A percentile compares a stretch with the other conserved stretches of the same genome.
phyloP scores from a whole-genome alignment of 2,797 vertebrate species.

The Glossophaga mutica region DNA sequence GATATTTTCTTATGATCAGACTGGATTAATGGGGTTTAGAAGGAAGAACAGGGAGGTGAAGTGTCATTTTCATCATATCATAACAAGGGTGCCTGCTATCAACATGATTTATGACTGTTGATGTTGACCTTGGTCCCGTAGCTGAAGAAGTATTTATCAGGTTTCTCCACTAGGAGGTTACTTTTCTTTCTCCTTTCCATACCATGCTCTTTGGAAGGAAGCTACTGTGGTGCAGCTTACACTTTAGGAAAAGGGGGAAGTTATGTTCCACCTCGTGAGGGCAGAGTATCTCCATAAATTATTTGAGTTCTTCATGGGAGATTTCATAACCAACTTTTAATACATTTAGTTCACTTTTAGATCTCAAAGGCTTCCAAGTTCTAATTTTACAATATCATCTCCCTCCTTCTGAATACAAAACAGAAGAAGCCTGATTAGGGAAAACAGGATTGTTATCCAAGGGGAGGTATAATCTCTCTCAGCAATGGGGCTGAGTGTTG shows the following conservation, averaged over 20 bases:
- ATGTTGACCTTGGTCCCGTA: background rate
- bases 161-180: background rate
- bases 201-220: background rate
- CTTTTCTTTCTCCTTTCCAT: background rate
- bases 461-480: background rate
- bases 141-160: background rate
- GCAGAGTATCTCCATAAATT: background rate
- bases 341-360: background rate
- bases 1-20: background rate
- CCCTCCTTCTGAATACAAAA: background rate
- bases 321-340: slow-evolving; percentile 9
- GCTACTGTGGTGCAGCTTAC: background rate
- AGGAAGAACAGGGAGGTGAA: background rate
- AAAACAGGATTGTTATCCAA: background rate
- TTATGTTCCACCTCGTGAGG: background rate
- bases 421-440: background rate
- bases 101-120: background rate
- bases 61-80: background rate
- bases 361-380: background rate
- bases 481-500: background rate
- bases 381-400: slow-evolving; percentile 8
- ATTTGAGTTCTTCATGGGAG: background rate
- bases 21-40: background rate
- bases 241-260: background rate
- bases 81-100: background rate